phyloP scores from a whole-genome alignment of 2,113 vertebrate genomes.

The Lasiurus borealis region DNA sequence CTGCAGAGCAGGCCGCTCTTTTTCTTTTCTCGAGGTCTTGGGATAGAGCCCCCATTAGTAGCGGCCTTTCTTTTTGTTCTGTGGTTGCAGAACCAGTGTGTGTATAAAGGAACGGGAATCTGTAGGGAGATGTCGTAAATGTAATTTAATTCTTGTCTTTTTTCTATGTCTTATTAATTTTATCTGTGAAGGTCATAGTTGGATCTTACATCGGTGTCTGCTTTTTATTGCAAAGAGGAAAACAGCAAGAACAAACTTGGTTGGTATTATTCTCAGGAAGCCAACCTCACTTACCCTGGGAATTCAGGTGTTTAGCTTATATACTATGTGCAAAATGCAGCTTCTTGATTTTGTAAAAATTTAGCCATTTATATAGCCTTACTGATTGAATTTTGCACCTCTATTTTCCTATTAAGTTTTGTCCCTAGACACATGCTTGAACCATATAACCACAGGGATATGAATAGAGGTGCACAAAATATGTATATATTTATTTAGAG shows the following conservation, averaged over 20 bases:
- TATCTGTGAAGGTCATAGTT: conserved; percentile 60
- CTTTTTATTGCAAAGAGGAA: conserved; percentile 66
- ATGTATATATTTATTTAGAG: background rate
- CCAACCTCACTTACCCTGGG: background rate
- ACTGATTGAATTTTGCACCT: conserved; percentile 30
- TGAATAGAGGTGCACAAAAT: background rate
- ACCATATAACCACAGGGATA: background rate
- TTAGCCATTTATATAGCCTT: background rate
- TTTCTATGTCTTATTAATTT: conserved; percentile 48
- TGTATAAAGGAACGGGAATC: conserved; percentile 1
- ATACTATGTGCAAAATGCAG: conserved; percentile 1
- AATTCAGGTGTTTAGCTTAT: conserved; percentile 8
- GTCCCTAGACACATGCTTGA: background rate
- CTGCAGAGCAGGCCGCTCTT: conserved; percentile 1
- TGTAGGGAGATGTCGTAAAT: background rate
- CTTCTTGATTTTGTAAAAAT: conserved; percentile 20
- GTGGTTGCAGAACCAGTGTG: background rate
- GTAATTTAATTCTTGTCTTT: background rate
- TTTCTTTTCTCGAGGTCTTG: conserved; percentile 8
- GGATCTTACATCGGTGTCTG: conserved; percentile 39
- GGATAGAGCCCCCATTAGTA: background rate
- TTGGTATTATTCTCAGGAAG: conserved; percentile 1
- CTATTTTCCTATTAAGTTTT: conserved; percentile 36
- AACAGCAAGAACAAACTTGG: conserved; percentile 49
- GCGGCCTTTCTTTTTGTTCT: conserved; percentile 44